Conservation (phyloP, 2,888 invertebrate species). For the Lasiommata megera region DNA sequence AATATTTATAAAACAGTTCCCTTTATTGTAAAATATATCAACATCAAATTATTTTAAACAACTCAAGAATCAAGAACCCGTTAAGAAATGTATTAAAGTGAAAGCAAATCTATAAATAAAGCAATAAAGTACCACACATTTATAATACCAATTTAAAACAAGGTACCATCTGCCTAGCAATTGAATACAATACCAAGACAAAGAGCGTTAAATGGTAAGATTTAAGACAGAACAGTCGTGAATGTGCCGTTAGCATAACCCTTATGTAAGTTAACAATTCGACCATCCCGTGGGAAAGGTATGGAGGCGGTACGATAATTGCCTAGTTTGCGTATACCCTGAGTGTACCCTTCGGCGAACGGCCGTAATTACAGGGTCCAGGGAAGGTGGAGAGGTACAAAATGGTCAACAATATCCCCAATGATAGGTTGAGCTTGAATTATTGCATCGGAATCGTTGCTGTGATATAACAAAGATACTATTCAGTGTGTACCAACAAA, state of each 20-base stretch:
- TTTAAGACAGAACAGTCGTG: neutral
- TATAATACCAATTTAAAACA: no score
- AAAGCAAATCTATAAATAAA: no score
- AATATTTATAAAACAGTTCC: no score
- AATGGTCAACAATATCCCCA: slow-evolving; percentile 13
- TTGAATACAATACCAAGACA: neutral
- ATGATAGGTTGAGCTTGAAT: slow-evolving; percentile 22
- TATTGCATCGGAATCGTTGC: slow-evolving; percentile 10
- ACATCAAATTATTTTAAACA: no score
- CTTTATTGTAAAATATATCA: no score
- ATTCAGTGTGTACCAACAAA: no score
- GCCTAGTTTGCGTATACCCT: slow-evolving; percentile 70
- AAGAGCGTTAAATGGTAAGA: neutral
- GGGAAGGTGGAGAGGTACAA: slow-evolving; percentile 28
- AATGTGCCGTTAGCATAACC: neutral
- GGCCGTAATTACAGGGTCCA: slow-evolving; percentile 64
- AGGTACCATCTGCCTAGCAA: no score
- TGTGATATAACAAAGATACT: neutral
- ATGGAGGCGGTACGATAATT: slow-evolving; percentile 73
- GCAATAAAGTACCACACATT: no score
- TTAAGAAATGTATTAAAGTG: no score
- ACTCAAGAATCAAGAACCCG: no score
- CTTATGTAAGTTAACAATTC: slow-evolving; percentile 65
- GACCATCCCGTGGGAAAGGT: slow-evolving; percentile 72
- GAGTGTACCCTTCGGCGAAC: slow-evolving; percentile 55